Evolutionary conservation across 2,113 vertebrate genomes (phyloP), one percentile per base, ranked within the genome.

Genomic region (Tragelaphus strepsiceros): DNA sequence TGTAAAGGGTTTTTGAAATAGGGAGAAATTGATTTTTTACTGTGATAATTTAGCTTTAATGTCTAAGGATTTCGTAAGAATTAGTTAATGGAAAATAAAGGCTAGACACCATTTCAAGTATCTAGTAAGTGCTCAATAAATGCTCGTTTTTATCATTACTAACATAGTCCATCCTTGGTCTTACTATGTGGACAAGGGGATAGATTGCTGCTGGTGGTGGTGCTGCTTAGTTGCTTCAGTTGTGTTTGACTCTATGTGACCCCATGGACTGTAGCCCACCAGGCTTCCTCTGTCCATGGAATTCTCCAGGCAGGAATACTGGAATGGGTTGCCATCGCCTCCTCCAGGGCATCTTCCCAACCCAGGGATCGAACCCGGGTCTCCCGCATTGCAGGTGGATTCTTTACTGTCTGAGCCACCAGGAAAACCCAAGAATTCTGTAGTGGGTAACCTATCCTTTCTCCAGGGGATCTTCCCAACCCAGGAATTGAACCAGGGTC

Each of bases 61-160:
- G 71, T 84, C 35, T 86, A 35, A 93, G 32, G 16, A 17, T 87
- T 89, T 77, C 17, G 2, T 83, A 54, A 92, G 88, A 64, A 46
- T 96, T 86, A 74, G 61, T 54, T 90, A 35, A 88, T 28, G 10
- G 2, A 91, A 90, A 81, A 77, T 59, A 64, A 90, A 46, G 77
- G 80, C 53, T n/a, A 35, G 35, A 39, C 11, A 24, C 24, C 14
- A 14, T 39, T 88, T 93, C 30, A 35, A 14, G 14, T 56, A 32
- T 28, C 21, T 92, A 92, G 62, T 74, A 59, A 59, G 13, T 77
- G 17, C 43, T 96, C 46, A 51, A 14, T 54, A 82, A 62, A 54
- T 53, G 9, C 53, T 90, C 15, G 5, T 51, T 88, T 86, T 84
- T 43, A 74, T 74, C 88, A 43, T 93, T 77, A 78, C 19, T 81